These are phyloP conservation scores for Folsomia manolachei DNA, from an alignment of 2,888 invertebrate genomes.

Conservation along the genomic window DNA sequence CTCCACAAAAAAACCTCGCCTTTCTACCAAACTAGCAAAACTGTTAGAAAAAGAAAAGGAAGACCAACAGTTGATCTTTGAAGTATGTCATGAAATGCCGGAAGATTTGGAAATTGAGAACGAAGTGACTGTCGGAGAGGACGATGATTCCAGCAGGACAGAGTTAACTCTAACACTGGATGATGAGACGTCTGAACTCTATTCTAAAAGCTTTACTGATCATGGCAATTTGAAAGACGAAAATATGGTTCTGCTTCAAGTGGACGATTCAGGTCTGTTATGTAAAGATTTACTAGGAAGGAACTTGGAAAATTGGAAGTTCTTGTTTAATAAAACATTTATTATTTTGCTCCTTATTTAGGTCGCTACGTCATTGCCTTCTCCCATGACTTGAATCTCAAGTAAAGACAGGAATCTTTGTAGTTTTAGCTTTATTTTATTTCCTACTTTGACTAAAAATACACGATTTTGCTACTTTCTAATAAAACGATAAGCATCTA, in stretches of 20 bases:
- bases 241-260: not conserved
- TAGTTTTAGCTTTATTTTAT: no score
- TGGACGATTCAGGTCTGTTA: constrained; percentile 5
- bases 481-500: no score
- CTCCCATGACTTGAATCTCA: not conserved
- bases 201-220: not conserved
- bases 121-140: not conserved
- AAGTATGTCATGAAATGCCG: not conserved
- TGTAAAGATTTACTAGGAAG: no score
- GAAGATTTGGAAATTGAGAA: not conserved
- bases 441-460: no score
- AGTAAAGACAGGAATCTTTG: not conserved
- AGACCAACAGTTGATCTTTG: not conserved
- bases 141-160: not conserved
- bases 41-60: not conserved
- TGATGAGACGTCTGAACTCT: not conserved
- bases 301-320: no score
- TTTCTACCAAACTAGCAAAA: not conserved
- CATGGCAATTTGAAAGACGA: not conserved
- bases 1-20: not conserved
- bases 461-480: no score
- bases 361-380: constrained; percentile 8
- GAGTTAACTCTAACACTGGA: not conserved
- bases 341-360: constrained; percentile 13
- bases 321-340: no score